Evolutionary conservation across 2,888 invertebrate genomes (phyloP).

Genomic region (Helicoverpa assulta): DNA sequence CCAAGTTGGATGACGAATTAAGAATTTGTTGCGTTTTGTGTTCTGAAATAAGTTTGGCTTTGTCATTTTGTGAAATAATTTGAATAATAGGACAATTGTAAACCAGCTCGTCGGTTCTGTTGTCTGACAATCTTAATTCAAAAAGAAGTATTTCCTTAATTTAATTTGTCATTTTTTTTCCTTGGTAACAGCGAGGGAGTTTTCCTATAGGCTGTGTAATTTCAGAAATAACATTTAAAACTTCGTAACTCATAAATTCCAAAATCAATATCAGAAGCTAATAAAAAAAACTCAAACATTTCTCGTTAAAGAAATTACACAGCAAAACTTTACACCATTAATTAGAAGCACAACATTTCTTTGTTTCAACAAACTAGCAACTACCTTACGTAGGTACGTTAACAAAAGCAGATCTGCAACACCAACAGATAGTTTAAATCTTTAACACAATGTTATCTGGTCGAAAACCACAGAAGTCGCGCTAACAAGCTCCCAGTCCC

Average conservation of each 20-base stretch:
- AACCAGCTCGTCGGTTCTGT: too few species aligned
- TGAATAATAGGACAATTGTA: background rate
- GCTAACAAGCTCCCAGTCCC: constrained; percentile 82
- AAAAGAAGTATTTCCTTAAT: too few species aligned
- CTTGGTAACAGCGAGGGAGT: too few species aligned
- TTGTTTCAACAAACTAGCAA: constrained; percentile 24
- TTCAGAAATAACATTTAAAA: too few species aligned
- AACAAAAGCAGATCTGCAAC: constrained; percentile 41
- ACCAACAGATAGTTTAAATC: constrained; percentile 75
- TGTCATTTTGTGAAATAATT: background rate
- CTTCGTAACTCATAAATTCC: too few species aligned
- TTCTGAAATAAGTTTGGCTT: background rate
- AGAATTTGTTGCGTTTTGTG: constrained; percentile 34
- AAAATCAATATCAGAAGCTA: too few species aligned
- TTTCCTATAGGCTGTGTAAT: too few species aligned
- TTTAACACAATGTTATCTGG: constrained; percentile 82
- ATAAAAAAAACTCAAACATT: too few species aligned
- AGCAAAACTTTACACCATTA: background rate
- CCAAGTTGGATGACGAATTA: constrained; percentile 40
- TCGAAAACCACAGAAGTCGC: constrained; percentile 80
- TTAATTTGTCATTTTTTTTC: too few species aligned
- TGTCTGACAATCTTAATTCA: too few species aligned
- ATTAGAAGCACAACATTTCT: constrained; percentile 13
- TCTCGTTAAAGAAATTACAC: background rate
- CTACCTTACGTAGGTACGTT: constrained; percentile 32